Base-by-base conservation (phyloP, 2,797 vertebrate genomes). In the Acanthiza pusilla region DNA sequence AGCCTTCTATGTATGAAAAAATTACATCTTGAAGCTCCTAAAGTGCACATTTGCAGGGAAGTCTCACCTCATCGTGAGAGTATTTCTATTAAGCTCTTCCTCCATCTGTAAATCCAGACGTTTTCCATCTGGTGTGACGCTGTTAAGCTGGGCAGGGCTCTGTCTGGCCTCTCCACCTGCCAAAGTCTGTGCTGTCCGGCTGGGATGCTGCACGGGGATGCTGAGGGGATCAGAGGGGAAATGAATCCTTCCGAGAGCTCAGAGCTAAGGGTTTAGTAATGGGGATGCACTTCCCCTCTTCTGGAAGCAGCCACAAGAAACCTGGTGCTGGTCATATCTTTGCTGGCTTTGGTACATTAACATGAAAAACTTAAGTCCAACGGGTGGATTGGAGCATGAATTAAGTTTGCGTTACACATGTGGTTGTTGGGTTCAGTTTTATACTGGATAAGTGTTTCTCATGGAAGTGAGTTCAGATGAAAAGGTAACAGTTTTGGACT, bases 91-190 rank as follows among this genome's bases (percentile, higher is more conserved):
- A 48, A 79, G 42, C 61, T 66, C 48, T 79, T 85, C 55, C 34
- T 81, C 50, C 16, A 16, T 76, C 85, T 90, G 53, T 61, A 66
- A 48, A 80, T 58, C 79, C 88, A 90, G 79, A 71, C 27, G 1
- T 90, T 95, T 91, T 94, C 92, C 86, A 58, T 90, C 85, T 95
- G 88, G 47, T 42, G 74, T 5, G 82, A 45, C 91, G 88, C 38
- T 75, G 50, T 68, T 77, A 43, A 89, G 40, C 61, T 55, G 71
- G 81, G 55, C 67, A 80, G 73, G 87, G 61, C 73, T 70, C 63
- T 45, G 75, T 89, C 82, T 95, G 3, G 4, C 70, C 66, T 68
- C 58, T 76, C 90, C 60, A 58, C 67, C 74, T 74, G 38, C 70
- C 42, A 63, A 70, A 76, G 43, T 74, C 82, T 21, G 6, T 38